Evolutionary conservation across 1,140 invertebrate genomes (phyloP), one percentile per base, ranked within the genome.

Genomic region (Eubasilissa regina): DNA sequence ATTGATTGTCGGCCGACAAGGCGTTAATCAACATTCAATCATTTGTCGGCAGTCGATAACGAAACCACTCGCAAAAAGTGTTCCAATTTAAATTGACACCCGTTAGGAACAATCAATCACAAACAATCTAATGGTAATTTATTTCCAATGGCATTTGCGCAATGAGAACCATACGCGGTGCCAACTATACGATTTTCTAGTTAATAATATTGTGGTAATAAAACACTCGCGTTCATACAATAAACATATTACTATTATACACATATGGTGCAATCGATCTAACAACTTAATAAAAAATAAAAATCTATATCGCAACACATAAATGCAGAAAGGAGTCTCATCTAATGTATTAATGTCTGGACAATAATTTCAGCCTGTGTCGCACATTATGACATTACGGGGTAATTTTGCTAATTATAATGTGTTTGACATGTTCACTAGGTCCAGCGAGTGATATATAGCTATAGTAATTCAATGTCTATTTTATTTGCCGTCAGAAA

Each of bases 121-220:
- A 70, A 72, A 78, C 64, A 78, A 78, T 78, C 68, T 62, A 56
- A 73, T 73, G 55, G 45, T 75, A 75, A 75, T 75, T 75, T 75
- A 64, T 64, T 48, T 75, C 35, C 15, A 58, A 74, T 62, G 75
- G 44, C 60, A 53, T 51, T 70, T 15, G 66, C 17, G 66, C 66
- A 70, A 53, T 25, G 25, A 51, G 47, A 70, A 10, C n/a, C 47
- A 70, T 53, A 43, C 45, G 58, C 51, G 66, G 45, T 70, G 66
- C 66, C 47, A 70, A 21, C 45, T 8, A 21, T 58, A 70, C 66
- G 1, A 35, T 35, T 35, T 35, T 35, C 25, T 35, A 35, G 25
- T 35, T 35, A 35, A 35, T 35, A 35, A 6, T 3, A 35, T 35
- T 6, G 25, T 6, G 25, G 25, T 35, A 3, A 35, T 35, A 35